Conservation (phyloP, 1,140 invertebrate genomes). For the Heliconius nattereri region DNA sequence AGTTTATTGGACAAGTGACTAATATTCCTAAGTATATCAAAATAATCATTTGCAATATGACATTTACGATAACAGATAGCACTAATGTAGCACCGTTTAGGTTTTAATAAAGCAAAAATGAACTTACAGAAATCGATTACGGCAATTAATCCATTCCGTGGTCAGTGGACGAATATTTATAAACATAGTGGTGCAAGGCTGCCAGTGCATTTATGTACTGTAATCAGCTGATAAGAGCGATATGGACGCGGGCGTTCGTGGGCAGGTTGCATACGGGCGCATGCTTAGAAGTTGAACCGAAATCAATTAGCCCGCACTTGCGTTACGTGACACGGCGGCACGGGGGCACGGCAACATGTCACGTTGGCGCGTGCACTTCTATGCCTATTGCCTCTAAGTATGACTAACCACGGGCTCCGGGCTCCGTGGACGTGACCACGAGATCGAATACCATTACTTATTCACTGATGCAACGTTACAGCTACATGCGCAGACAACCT, state of each 20-base stretch:
- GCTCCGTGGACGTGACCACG: slow-evolving; percentile 60
- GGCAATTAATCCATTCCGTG: slow-evolving; percentile 24
- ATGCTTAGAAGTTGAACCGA: slow-evolving; percentile 64
- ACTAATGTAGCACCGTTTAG: neutral
- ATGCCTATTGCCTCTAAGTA: slow-evolving; percentile 18
- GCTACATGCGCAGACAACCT: slow-evolving; percentile 74
- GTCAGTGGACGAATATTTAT: slow-evolving; percentile 52
- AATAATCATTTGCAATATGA: neutral
- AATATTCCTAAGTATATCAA: neutral
- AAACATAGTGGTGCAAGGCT: slow-evolving; percentile 56
- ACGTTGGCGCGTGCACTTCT: slow-evolving; percentile 41
- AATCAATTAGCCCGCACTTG: slow-evolving; percentile 65
- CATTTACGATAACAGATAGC: neutral
- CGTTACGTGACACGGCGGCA: slow-evolving; percentile 28
- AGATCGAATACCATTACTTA: slow-evolving; percentile 78
- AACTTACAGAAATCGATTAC: slow-evolving; percentile 34
- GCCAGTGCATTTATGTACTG: slow-evolving; percentile 61
- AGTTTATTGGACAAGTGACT: neutral
- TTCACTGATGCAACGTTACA: slow-evolving; percentile 74
- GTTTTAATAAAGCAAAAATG: slow-evolving; percentile 9
- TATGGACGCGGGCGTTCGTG: slow-evolving; percentile 53
- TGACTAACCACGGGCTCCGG: slow-evolving; percentile 53
- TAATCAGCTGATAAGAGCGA: slow-evolving; percentile 77
- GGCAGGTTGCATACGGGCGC: slow-evolving; percentile 58
- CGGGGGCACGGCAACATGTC: slow-evolving; percentile 37